Evolutionary conservation across 2,888 invertebrate genomes (phyloP).

Genomic region (Colletes collaris): DNA sequence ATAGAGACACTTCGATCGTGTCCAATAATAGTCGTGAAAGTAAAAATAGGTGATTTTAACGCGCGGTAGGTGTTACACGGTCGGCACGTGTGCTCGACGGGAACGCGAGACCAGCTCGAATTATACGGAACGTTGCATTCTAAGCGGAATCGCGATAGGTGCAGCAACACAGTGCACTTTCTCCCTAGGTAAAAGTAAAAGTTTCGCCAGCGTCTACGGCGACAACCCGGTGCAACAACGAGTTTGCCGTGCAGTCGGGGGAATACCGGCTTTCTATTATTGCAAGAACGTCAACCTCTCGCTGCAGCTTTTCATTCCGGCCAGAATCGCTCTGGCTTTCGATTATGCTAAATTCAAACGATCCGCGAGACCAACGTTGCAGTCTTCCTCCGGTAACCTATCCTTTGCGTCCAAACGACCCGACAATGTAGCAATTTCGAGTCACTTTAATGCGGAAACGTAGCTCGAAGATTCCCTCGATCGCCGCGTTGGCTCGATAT

Average conservation of each 20-base stretch:
- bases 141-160: constrained; percentile 27
- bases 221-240: constrained; percentile 44
- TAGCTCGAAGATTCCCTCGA: neutral
- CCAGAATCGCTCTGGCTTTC: constrained; percentile 20
- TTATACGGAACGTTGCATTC: constrained; percentile 25
- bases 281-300: constrained; percentile 50
- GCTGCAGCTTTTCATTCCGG: constrained; percentile 29
- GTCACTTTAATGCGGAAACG: neutral
- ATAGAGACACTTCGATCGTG: no score
- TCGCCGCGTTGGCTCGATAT: neutral
- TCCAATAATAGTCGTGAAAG: no score
- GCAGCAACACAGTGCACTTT: constrained; percentile 70
- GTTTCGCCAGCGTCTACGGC: constrained; percentile 62
- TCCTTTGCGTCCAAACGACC: constrained; percentile 6
- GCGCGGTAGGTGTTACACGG: neutral
- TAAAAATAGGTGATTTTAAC: no score
- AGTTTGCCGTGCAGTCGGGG: constrained; percentile 20
- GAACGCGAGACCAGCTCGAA: neutral
- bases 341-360: constrained; percentile 34
- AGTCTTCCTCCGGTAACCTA: constrained; percentile 1
- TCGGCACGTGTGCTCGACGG: neutral
- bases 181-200: constrained; percentile 80
- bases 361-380: no score
- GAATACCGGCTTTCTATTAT: constrained; percentile 54
- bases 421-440: neutral